These are phyloP conservation scores for Mormyrus proboscirostris DNA, from an alignment of 2,797 vertebrate species.

Conservation along the genomic window DNA sequence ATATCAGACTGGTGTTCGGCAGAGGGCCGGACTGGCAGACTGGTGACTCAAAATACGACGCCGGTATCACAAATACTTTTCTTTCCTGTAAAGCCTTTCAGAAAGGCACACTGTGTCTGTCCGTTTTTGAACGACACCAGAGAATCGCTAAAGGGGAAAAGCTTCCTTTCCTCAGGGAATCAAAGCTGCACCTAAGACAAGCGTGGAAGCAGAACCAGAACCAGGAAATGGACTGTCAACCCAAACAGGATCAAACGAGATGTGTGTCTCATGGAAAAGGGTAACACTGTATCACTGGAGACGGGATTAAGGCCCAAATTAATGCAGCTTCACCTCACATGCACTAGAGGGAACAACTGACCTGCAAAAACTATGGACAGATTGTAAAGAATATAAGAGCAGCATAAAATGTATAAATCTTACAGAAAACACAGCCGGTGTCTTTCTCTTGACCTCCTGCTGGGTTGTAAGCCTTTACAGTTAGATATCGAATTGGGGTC, in stretches of 20 bases:
- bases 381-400: conserved; percentile 52
- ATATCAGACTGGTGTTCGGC: not conserved
- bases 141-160: not conserved
- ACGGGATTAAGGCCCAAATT: not conserved
- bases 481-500: not conserved
- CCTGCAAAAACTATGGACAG: conserved; percentile 46
- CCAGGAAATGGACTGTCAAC: not conserved
- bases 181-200: not conserved
- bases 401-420: conserved; percentile 40
- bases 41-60: not conserved
- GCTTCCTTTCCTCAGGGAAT: not conserved
- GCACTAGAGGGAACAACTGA: conserved; percentile 38
- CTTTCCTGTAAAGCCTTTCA: not conserved
- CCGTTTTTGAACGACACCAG: not conserved
- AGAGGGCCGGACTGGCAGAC: not conserved
- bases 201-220: not conserved
- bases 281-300: not conserved
- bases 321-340: not conserved
- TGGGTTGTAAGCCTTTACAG: not conserved
- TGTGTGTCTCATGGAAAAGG: not conserved
- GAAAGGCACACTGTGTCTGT: not conserved
- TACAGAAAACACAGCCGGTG: not conserved
- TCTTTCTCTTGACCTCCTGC: not conserved
- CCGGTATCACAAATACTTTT: not conserved
- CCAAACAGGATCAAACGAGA: not conserved